Conservation (phyloP, 2,113 vertebrate genomes). For the Pachyramphus minor region DNA sequence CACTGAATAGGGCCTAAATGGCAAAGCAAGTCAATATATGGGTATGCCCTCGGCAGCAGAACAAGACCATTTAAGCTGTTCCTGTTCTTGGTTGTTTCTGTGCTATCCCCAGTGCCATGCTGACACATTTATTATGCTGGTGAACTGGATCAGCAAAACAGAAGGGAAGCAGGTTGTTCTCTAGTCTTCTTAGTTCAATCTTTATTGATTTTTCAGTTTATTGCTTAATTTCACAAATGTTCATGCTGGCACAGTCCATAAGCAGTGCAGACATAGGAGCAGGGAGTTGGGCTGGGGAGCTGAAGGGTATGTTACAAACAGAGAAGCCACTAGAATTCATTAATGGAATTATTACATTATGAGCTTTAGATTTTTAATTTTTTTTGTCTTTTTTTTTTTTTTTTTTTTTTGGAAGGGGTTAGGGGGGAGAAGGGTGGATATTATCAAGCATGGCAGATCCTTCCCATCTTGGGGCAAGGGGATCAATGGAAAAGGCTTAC, state of each 20-base stretch:
- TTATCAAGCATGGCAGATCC: not conserved
- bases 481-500: not conserved
- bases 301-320: not conserved
- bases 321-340: not conserved
- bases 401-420: not conserved
- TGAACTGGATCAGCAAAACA: not conserved
- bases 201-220: no score
- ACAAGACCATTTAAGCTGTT: not conserved
- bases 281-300: not conserved
- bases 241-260: not conserved
- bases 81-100: not conserved
- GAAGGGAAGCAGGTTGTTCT: not conserved
- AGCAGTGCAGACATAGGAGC: accelerated
- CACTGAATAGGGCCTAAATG: not conserved
- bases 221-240: not conserved
- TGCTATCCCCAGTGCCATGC: not conserved
- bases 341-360: not conserved
- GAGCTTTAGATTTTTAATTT: not conserved
- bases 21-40: not conserved
- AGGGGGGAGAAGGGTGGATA: not conserved
- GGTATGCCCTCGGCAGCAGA: not conserved
- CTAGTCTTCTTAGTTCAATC: not conserved
- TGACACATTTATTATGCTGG: not conserved
- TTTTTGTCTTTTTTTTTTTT: not conserved
- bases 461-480: not conserved